These are phyloP conservation scores for Cepaea hortensis DNA, from an alignment of 2,888 invertebrate genomes.

Conservation along the genomic window DNA sequence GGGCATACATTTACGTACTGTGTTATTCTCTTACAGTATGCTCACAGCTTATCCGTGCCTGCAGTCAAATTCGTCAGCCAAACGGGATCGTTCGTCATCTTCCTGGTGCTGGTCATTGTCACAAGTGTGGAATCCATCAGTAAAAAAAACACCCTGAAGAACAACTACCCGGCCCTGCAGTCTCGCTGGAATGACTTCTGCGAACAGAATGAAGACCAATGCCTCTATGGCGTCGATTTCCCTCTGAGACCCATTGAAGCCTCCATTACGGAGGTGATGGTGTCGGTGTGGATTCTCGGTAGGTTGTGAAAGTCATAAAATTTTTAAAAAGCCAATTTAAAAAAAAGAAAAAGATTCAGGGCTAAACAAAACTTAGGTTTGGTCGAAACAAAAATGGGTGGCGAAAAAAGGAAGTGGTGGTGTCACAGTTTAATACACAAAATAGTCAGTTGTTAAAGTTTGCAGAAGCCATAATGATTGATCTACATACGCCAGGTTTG, in stretches of 20 bases:
- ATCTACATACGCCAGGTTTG: too few species aligned
- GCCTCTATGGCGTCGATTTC: constrained; percentile 58
- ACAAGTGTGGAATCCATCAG: constrained; percentile 47
- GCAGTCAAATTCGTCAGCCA: constrained; percentile 73
- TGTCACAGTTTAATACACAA: too few species aligned
- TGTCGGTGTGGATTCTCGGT: constrained; percentile 66
- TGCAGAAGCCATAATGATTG: too few species aligned
- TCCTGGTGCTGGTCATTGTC: constrained; percentile 60
- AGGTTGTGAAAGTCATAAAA: constrained; percentile 33
- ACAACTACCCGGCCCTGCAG: constrained; percentile 10
- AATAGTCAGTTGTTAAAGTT: too few species aligned
- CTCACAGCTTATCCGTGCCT: constrained; percentile 53
- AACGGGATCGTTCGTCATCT: constrained; percentile 63
- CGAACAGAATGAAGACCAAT: neutral
- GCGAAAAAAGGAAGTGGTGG: too few species aligned
- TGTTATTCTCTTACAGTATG: constrained; percentile 11
- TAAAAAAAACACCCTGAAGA: constrained; percentile 47
- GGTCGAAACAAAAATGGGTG: too few species aligned
- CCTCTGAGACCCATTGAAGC: constrained; percentile 59
- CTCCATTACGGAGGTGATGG: constrained; percentile 59
- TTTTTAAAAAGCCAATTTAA: too few species aligned
- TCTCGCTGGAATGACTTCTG: constrained; percentile 34
- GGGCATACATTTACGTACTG: neutral
- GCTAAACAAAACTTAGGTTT: too few species aligned
- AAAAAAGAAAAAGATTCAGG: too few species aligned